Evolutionary conservation across 2,797 vertebrate genomes (phyloP).

Genomic region (Hirundo rustica): DNA sequence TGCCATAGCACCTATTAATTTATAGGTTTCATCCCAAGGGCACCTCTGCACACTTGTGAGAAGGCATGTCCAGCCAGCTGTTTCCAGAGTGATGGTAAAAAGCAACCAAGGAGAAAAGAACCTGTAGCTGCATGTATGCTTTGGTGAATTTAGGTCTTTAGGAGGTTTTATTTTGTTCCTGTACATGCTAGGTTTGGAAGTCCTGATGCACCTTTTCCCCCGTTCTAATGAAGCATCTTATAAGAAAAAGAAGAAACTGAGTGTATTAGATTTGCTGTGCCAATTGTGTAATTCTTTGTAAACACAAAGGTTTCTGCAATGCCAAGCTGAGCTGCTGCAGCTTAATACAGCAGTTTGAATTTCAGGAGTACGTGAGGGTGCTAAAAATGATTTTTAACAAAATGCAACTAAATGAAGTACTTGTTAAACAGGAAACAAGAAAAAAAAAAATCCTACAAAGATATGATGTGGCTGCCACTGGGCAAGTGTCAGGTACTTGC

Average conservation of each 20-base stretch:
- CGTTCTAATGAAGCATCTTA: background rate
- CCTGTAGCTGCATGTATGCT: background rate
- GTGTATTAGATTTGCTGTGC: background rate
- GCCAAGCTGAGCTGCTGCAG: background rate
- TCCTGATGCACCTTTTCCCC: background rate
- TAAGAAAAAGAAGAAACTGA: background rate
- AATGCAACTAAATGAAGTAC: background rate
- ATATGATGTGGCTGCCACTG: background rate
- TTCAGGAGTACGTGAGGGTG: background rate
- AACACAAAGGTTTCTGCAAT: background rate
- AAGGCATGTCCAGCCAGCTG: constrained; percentile 18
- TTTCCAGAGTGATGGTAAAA: constrained; percentile 22
- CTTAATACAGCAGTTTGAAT: background rate
- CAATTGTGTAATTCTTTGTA: background rate
- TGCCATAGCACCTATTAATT: background rate
- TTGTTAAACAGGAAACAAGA: background rate
- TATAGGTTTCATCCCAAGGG: constrained; percentile 22
- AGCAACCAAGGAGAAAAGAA: background rate
- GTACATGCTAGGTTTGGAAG: background rate
- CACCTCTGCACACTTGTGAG: background rate
- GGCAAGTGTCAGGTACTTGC: background rate
- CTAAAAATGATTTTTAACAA: background rate
- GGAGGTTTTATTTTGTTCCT: background rate
- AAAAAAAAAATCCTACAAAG: background rate
- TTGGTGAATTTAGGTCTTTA: background rate